Evolutionary conservation across 2,113 vertebrate genomes (phyloP).

Genomic region (Seriola aureovittata): DNA sequence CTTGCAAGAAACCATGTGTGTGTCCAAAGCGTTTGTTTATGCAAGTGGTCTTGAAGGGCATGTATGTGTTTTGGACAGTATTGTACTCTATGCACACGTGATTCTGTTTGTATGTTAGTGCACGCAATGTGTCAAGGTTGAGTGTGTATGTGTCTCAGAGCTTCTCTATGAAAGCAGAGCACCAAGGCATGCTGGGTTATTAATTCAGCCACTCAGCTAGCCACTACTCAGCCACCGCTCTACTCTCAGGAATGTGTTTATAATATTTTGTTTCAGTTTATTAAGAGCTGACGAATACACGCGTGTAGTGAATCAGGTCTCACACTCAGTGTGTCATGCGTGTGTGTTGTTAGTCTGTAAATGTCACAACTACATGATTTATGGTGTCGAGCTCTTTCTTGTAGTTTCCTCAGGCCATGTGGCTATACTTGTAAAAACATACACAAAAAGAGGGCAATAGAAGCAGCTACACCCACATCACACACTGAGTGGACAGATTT

Average conservation of each 20-base stretch:
- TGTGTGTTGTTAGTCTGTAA: slow-evolving; percentile 65
- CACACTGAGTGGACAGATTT: neutral
- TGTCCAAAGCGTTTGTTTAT: slow-evolving; percentile 49
- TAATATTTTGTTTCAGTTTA: slow-evolving; percentile 78
- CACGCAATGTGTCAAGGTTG: slow-evolving; percentile 41
- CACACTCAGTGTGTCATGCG: slow-evolving; percentile 34
- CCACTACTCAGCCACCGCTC: slow-evolving; percentile 53
- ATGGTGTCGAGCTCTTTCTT: slow-evolving; percentile 38
- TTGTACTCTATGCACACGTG: neutral
- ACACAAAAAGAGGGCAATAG: slow-evolving; percentile 24
- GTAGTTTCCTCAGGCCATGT: slow-evolving; percentile 39
- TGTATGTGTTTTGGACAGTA: slow-evolving; percentile 36
- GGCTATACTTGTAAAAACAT: slow-evolving; percentile 38
- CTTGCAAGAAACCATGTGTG: slow-evolving; percentile 58
- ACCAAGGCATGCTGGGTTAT: slow-evolving; percentile 33
- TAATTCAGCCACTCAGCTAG: slow-evolving; percentile 57
- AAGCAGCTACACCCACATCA: slow-evolving; percentile 1
- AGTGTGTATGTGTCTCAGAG: slow-evolving; percentile 23
- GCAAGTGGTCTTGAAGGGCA: slow-evolving; percentile 26
- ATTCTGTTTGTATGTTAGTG: slow-evolving; percentile 40
- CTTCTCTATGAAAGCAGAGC: slow-evolving; percentile 23
- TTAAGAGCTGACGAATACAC: slow-evolving; percentile 65
- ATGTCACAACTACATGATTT: slow-evolving; percentile 62
- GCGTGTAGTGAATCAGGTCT: slow-evolving; percentile 44
- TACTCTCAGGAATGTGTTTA: slow-evolving; percentile 70